phyloP scores from a whole-genome alignment of 2,888 invertebrate species.

The Thelaira solivaga region DNA sequence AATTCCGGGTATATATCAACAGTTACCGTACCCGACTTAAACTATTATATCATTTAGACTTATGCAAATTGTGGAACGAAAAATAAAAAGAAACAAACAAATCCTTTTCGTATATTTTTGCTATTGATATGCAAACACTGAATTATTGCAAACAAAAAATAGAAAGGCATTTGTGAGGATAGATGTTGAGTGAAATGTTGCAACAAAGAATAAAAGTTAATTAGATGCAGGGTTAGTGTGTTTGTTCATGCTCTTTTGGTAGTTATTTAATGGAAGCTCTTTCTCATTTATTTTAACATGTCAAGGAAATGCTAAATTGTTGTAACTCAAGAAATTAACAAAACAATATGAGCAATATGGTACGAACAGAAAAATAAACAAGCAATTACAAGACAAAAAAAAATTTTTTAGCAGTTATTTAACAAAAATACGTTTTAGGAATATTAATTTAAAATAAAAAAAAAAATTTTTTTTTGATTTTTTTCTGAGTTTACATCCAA shows the following conservation, averaged over 20 bases:
- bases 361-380: neutral
- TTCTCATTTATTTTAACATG: neutral
- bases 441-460: neutral
- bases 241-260: neutral
- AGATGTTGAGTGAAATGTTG: neutral
- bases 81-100: neutral
- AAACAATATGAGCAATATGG: too few species aligned
- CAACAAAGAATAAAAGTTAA: conserved; percentile 40
- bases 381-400: neutral
- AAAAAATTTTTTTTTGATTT: neutral
- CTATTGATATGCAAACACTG: conserved; percentile 58
- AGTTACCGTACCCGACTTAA: conserved; percentile 30
- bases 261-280: neutral
- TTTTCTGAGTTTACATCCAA: too few species aligned
- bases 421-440: neutral
- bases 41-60: conserved; percentile 61
- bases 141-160: neutral
- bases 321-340: too few species aligned
- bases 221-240: conserved; percentile 39
- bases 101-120: conserved; percentile 50
- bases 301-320: conserved; percentile 29
- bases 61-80: conserved; percentile 50
- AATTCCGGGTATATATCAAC: conserved; percentile 54
- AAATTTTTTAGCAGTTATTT: neutral
- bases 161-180: neutral